phyloP scores from a whole-genome alignment of 2,797 vertebrate species.

The Psittacula echo region DNA sequence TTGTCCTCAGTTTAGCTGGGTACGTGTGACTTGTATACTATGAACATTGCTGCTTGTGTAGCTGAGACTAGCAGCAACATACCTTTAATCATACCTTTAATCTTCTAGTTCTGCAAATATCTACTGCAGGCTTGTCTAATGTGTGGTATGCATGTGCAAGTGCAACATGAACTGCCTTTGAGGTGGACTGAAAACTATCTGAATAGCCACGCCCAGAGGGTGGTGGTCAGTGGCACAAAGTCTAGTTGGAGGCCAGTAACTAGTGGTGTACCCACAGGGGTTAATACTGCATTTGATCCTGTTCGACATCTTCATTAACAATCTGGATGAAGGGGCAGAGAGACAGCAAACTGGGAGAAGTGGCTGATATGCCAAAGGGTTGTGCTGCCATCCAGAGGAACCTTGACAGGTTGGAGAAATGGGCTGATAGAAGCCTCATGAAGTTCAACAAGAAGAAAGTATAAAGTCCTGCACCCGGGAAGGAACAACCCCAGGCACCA shows the following conservation, averaged over 20 bases:
- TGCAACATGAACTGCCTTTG: neutral
- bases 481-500: neutral
- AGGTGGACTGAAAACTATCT: neutral
- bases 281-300: neutral
- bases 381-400: neutral
- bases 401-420: neutral
- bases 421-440: neutral
- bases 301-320: neutral
- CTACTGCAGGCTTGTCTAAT: neutral
- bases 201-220: neutral
- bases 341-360: neutral
- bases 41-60: neutral
- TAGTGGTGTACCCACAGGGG: neutral
- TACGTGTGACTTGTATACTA: accelerated
- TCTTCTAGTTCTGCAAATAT: neutral
- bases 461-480: neutral
- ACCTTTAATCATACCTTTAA: neutral
- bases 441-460: neutral
- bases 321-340: neutral
- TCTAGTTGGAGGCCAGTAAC: neutral
- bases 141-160: neutral
- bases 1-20: neutral
- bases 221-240: neutral
- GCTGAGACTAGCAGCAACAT: neutral
- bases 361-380: accelerated